These are phyloP conservation scores for Polydrusus pterygomalis DNA, from an alignment of 2,888 invertebrate genomes.

Conservation along the genomic window DNA sequence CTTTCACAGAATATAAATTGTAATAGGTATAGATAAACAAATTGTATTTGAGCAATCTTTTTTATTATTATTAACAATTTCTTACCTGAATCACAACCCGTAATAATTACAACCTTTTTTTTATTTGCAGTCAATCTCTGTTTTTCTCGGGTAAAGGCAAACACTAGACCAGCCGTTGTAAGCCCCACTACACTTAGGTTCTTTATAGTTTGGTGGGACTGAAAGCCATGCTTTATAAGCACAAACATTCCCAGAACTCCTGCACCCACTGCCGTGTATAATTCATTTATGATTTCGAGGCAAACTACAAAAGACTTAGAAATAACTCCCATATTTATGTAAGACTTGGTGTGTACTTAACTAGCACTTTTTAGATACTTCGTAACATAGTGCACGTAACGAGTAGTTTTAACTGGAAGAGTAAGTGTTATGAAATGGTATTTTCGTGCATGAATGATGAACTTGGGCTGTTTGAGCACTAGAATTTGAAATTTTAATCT, in stretches of 20 bases:
- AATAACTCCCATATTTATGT: slow-evolving; percentile 56
- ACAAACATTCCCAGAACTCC: slow-evolving; percentile 67
- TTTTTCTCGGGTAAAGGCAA: slow-evolving; percentile 60
- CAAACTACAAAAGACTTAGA: slow-evolving; percentile 57
- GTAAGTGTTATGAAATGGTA: slow-evolving; percentile 3
- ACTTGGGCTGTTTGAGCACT: slow-evolving; percentile 30
- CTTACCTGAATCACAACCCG: slow-evolving; percentile 87
- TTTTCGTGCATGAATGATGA: slow-evolving; percentile 37
- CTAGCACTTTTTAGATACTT: slow-evolving; percentile 4
- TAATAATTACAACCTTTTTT: slow-evolving; percentile 79
- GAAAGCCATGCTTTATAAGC: slow-evolving; percentile 65
- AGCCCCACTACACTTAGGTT: slow-evolving; percentile 63
- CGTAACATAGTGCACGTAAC: not conserved
- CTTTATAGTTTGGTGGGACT: slow-evolving; percentile 63
- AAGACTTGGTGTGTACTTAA: not conserved
- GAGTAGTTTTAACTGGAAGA: not conserved
- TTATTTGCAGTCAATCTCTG: slow-evolving; percentile 59
- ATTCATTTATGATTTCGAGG: slow-evolving; percentile 69
- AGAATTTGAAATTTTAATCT: slow-evolving; percentile 29
- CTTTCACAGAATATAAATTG: too few species aligned
- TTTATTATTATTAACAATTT: not conserved
- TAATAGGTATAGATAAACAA: too few species aligned
- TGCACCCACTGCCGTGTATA: slow-evolving; percentile 66
- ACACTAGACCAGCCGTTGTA: slow-evolving; percentile 65
- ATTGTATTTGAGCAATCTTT: not conserved